These are phyloP conservation scores for Drosophila hawaiiensis DNA, from an alignment of 2,888 invertebrate genomes.

Conservation along the genomic window DNA sequence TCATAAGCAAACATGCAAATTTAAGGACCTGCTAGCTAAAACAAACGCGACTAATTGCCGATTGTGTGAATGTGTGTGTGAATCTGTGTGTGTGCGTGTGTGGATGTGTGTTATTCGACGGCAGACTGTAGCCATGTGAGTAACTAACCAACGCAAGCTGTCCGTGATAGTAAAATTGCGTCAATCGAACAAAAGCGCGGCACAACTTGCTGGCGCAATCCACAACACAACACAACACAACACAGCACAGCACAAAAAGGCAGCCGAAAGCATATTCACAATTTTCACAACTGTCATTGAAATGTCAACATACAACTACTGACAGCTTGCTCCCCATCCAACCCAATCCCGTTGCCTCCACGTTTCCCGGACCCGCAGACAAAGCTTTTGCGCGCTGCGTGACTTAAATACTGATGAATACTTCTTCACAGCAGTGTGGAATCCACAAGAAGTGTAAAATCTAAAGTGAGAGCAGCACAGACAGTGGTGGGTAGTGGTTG, in stretches of 20 bases:
- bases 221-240: constrained; percentile 44
- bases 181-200: constrained; percentile 53
- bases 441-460: constrained; percentile 20
- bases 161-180: constrained; percentile 65
- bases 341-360: constrained; percentile 2
- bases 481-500: background rate
- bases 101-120: background rate
- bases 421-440: constrained; percentile 57
- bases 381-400: constrained; percentile 61
- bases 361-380: constrained; percentile 18
- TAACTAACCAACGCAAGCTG: constrained; percentile 33
- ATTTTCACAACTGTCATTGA: constrained; percentile 77
- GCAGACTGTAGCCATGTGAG: constrained; percentile 20
- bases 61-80: background rate
- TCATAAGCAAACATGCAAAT: background rate
- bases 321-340: constrained; percentile 47
- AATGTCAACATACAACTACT: constrained; percentile 80
- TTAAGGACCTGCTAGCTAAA: background rate
- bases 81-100: background rate
- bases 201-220: constrained; percentile 40
- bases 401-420: constrained; percentile 79
- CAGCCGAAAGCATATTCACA: constrained; percentile 62
- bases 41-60: constrained; percentile 6
- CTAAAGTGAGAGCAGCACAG: no score
- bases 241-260: constrained; percentile 53